Evolutionary conservation across 2,113 vertebrate species (phyloP).

Genomic region (Coturnix japonica): DNA sequence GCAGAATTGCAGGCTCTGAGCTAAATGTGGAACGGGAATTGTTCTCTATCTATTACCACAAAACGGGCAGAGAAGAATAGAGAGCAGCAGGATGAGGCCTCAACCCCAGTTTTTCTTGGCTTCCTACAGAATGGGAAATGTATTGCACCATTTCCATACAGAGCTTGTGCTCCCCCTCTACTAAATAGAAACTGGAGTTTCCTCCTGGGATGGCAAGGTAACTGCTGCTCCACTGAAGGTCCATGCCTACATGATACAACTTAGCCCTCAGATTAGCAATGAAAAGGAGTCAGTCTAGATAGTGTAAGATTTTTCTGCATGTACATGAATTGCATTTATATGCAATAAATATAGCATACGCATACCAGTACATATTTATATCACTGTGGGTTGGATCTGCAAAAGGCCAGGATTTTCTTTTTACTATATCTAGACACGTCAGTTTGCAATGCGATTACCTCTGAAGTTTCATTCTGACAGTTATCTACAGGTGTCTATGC

Average conservation of each 20-base stretch:
- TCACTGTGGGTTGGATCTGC: neutral
- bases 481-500: neutral
- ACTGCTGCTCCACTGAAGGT: neutral
- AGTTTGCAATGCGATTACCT: neutral
- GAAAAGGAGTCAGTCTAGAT: neutral
- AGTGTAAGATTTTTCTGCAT: neutral
- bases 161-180: neutral
- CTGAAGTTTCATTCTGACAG: neutral
- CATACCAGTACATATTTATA: neutral
- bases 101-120: neutral
- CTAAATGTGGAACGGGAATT: conserved; percentile 26
- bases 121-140: neutral
- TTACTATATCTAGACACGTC: neutral
- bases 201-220: neutral
- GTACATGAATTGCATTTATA: neutral
- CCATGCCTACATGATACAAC: fast-evolving
- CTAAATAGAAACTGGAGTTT: neutral
- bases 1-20: conserved; percentile 8
- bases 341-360: neutral
- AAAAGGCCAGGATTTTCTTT: neutral
- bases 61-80: neutral
- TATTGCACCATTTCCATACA: fast-evolving
- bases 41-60: neutral
- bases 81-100: neutral
- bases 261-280: neutral